Percentiles rank a stretch among this genome's conserved stretches.
These are phyloP conservation scores for Ctenicera cuprea DNA, from an alignment of 2,888 invertebrate genomes.

Conservation along the genomic window DNA sequence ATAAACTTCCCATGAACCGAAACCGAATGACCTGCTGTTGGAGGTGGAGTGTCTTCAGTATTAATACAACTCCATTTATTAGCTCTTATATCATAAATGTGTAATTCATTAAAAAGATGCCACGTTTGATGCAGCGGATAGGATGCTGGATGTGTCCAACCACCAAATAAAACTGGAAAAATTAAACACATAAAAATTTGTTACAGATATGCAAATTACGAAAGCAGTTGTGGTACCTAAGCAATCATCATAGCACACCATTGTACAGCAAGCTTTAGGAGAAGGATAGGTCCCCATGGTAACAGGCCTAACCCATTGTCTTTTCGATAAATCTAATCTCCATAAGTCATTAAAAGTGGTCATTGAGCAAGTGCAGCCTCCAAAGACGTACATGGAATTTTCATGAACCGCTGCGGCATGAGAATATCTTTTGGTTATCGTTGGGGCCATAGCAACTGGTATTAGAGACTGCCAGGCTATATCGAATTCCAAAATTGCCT, in stretches of 20 bases:
- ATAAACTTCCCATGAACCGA: slow-evolving; percentile 88
- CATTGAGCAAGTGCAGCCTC: slow-evolving; percentile 94
- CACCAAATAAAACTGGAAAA: slow-evolving; percentile 85
- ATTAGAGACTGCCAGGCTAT: slow-evolving; percentile 83
- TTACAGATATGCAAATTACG: too few species aligned
- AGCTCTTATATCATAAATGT: slow-evolving; percentile 87
- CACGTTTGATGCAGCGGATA: slow-evolving; percentile 90
- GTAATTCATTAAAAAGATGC: slow-evolving; percentile 93
- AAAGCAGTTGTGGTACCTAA: slow-evolving; percentile 70
- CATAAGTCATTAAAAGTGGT: slow-evolving; percentile 98
- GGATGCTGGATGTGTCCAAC: slow-evolving; percentile 94
- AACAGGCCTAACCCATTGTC: slow-evolving; percentile 89
- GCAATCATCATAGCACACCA: slow-evolving; percentile 90
- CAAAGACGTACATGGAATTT: slow-evolving; percentile 95
- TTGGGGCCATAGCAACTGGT: slow-evolving; percentile 78
- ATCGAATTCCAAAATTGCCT: slow-evolving; percentile 85
- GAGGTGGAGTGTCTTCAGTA: slow-evolving; percentile 80
- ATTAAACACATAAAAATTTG: slow-evolving; percentile 6
- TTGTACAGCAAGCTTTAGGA: slow-evolving; percentile 95
- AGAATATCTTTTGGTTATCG: slow-evolving; percentile 93
- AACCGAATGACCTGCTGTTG: slow-evolving; percentile 95
- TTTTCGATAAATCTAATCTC: slow-evolving; percentile 90
- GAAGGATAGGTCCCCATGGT: slow-evolving; percentile 94
- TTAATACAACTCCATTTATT: slow-evolving; percentile 87
- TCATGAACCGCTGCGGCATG: slow-evolving; percentile 91